Percentiles rank a stretch among this genome's conserved stretches.
These are phyloP conservation scores for Delphinus delphis DNA, from an alignment of 2,113 vertebrate genomes.

Conservation along the genomic window DNA sequence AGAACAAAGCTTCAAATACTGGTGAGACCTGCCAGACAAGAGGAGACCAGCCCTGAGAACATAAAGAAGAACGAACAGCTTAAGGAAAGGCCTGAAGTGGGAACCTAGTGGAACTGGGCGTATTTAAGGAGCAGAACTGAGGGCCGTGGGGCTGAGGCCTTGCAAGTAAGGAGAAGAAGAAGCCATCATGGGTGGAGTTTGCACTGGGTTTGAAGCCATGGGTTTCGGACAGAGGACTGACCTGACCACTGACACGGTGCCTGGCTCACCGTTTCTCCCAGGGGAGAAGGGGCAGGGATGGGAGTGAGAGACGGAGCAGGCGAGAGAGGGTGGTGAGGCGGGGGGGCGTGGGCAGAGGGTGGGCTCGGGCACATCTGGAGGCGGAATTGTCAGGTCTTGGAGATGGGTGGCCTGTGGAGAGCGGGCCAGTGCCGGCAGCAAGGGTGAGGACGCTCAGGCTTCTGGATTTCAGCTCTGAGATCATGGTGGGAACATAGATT, in stretches of 20 bases:
- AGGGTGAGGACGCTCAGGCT: background rate
- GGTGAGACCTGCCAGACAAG: background rate
- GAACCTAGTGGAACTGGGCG: background rate
- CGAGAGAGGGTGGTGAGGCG: accelerated
- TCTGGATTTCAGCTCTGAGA: background rate
- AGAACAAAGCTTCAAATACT: background rate
- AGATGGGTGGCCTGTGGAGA: background rate
- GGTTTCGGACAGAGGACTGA: background rate
- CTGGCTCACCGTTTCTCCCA: accelerated
- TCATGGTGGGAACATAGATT: accelerated
- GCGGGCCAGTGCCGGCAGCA: background rate
- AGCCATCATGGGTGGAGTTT: accelerated
- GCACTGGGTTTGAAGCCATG: background rate
- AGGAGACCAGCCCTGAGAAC: background rate
- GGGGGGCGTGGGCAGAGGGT: too few species aligned
- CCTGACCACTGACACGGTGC: background rate
- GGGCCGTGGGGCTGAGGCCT: background rate
- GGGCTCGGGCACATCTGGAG: background rate
- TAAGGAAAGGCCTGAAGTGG: background rate
- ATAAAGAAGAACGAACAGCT: background rate
- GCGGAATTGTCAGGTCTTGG: background rate
- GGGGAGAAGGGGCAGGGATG: background rate
- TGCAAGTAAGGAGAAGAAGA: accelerated
- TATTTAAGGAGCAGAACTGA: background rate
- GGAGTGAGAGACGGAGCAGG: background rate